A percentile compares a stretch with the other conserved stretches of the same genome.
Evolutionary conservation across 2,888 invertebrate species (phyloP).

Genomic region (Abscondita cerata): DNA sequence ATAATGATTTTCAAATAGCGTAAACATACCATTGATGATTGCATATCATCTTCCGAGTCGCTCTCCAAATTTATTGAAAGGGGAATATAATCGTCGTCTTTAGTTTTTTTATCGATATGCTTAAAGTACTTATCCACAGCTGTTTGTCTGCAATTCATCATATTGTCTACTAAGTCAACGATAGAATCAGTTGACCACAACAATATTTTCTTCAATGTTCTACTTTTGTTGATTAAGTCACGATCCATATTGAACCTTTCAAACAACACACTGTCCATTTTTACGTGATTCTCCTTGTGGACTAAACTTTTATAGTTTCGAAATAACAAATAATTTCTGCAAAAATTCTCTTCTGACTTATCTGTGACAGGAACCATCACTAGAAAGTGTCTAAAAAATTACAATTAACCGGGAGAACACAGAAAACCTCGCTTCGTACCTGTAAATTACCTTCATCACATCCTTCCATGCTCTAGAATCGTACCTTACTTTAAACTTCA

Average conservation of each 20-base stretch:
- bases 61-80: conserved; percentile 25
- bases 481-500: conserved; percentile 37
- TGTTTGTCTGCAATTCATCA: conserved; percentile 28
- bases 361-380: conserved; percentile 38
- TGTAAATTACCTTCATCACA: conserved; percentile 44
- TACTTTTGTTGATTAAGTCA: conserved; percentile 40
- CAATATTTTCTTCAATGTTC: conserved; percentile 41
- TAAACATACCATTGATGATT: neutral
- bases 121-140: conserved; percentile 41
- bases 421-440: conserved; percentile 35
- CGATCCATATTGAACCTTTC: conserved; percentile 40
- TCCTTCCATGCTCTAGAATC: conserved; percentile 34
- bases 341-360: conserved; percentile 45
- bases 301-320: conserved; percentile 46
- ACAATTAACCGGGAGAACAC: neutral
- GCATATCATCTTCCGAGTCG: conserved; percentile 36
- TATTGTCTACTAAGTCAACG: conserved; percentile 35
- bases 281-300: conserved; percentile 26
- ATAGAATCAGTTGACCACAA: conserved; percentile 34
- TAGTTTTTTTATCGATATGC: conserved; percentile 37
- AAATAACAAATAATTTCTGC: conserved; percentile 46
- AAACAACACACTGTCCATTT: conserved; percentile 43
- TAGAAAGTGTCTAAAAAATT: conserved; percentile 42
- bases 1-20: too few species aligned
- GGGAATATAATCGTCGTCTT: conserved; percentile 10